phyloP scores from a whole-genome alignment of 2,888 invertebrate genomes.

The Mythimna lalbum region DNA sequence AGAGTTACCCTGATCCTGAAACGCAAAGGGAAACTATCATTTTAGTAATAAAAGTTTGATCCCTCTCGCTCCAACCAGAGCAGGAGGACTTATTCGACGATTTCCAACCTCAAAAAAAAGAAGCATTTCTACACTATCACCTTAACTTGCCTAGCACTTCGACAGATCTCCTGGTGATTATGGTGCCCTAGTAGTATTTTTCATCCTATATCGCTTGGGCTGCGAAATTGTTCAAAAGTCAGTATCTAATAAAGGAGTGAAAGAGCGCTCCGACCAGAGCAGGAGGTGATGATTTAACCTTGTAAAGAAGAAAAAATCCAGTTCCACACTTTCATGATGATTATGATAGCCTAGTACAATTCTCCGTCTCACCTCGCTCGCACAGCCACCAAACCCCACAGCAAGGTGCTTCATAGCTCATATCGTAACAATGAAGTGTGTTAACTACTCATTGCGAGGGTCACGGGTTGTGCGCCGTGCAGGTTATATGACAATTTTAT shows the following conservation, averaged over 20 bases:
- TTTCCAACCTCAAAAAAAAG: too few species aligned
- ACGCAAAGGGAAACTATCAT: too few species aligned
- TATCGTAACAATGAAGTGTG: conserved; percentile 64
- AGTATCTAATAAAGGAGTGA: too few species aligned
- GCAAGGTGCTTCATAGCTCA: conserved; percentile 62
- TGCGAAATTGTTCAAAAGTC: too few species aligned
- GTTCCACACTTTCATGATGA: background rate
- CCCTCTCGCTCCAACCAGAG: background rate
- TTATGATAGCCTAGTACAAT: background rate
- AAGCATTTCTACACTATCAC: too few species aligned
- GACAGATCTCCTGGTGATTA: too few species aligned
- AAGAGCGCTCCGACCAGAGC: too few species aligned
- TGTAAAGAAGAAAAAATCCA: background rate
- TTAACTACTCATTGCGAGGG: conserved; percentile 64
- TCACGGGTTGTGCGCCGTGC: conserved; percentile 55
- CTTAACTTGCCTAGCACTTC: too few species aligned
- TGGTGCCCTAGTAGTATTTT: too few species aligned
- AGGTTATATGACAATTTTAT: conserved; percentile 58
- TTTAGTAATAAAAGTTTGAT: background rate
- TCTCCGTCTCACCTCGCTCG: conserved; percentile 27
- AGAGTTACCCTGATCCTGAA: background rate
- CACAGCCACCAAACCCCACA: conserved; percentile 33
- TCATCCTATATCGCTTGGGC: too few species aligned
- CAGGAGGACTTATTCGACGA: background rate
- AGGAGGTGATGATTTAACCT: background rate